Evolutionary conservation across 2,888 invertebrate species (phyloP).

Genomic region (Chrysina gloriosa): DNA sequence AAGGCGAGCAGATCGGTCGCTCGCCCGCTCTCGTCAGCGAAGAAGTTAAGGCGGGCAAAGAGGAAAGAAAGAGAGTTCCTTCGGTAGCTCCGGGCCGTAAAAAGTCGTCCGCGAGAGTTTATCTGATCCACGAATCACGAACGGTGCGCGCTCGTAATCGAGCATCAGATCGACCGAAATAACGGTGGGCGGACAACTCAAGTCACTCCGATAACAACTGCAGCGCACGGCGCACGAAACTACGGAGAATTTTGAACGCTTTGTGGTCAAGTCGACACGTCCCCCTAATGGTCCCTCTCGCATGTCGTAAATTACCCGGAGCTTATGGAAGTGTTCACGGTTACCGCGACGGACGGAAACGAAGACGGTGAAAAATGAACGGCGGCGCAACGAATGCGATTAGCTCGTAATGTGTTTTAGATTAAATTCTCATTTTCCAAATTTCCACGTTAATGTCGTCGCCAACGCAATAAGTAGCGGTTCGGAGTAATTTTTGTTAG

Average conservation of each 20-base stretch:
- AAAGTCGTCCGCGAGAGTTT: slow-evolving; percentile 45
- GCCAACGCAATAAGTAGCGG: no score
- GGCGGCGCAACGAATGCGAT: neutral
- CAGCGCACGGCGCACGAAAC: slow-evolving; percentile 48
- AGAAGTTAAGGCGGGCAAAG: neutral
- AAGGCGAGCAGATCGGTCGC: neutral
- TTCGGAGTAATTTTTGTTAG: no score
- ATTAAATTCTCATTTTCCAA: slow-evolving; percentile 14
- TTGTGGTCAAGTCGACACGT: slow-evolving; percentile 37
- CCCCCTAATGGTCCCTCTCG: slow-evolving; percentile 4
- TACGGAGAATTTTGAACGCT: slow-evolving; percentile 38
- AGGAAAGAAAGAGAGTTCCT: slow-evolving; percentile 39
- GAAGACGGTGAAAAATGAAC: neutral
- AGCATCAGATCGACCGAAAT: slow-evolving; percentile 45
- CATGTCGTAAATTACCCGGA: slow-evolving; percentile 35
- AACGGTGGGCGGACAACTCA: slow-evolving; percentile 36
- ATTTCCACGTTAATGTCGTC: no score
- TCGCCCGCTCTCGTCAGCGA: neutral
- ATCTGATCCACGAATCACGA: slow-evolving; percentile 56
- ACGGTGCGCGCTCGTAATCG: slow-evolving; percentile 53
- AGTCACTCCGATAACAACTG: slow-evolving; percentile 46
- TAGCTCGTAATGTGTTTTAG: neutral
- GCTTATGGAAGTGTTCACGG: slow-evolving; percentile 7
- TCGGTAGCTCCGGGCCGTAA: slow-evolving; percentile 52
- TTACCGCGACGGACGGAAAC: neutral